Evolutionary conservation across 2,113 vertebrate species (phyloP).

Genomic region (Mirounga angustirostris): DNA sequence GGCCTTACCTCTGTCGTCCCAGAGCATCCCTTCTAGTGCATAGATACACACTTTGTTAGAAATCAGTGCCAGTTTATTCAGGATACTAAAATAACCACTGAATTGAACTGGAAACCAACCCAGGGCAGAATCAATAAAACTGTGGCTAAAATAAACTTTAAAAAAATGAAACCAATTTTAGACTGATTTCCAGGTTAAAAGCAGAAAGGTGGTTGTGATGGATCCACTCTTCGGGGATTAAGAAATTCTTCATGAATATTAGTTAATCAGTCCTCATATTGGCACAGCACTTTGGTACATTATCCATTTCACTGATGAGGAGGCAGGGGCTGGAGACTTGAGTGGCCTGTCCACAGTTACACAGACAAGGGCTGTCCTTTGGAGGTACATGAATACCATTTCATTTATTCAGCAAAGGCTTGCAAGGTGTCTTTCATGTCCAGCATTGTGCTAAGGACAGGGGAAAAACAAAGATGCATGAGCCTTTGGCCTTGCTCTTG

Average conservation of each 20-base stretch:
- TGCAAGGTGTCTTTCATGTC: background rate
- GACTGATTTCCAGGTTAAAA: background rate
- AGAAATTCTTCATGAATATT: conserved; percentile 18
- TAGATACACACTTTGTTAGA: background rate
- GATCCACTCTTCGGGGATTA: background rate
- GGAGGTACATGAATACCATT: background rate
- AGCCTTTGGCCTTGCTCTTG: background rate
- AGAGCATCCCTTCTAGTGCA: background rate
- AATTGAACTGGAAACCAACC: conserved; percentile 1
- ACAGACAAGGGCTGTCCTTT: background rate
- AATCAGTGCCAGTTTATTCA: background rate
- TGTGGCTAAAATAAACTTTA: background rate
- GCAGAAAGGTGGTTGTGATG: background rate
- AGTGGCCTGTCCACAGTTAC: background rate
- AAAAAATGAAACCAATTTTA: background rate
- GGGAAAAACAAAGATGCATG: background rate
- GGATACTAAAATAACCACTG: background rate
- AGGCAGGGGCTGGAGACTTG: background rate
- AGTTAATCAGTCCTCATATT: background rate
- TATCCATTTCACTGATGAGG: conserved; percentile 5
- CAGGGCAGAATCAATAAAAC: background rate
- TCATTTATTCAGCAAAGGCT: background rate
- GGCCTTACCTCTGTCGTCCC: background rate
- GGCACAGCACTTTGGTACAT: background rate
- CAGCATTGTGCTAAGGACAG: background rate